Conservation (phyloP, 2,797 vertebrate species). For the Semaprochilodus insignis region DNA sequence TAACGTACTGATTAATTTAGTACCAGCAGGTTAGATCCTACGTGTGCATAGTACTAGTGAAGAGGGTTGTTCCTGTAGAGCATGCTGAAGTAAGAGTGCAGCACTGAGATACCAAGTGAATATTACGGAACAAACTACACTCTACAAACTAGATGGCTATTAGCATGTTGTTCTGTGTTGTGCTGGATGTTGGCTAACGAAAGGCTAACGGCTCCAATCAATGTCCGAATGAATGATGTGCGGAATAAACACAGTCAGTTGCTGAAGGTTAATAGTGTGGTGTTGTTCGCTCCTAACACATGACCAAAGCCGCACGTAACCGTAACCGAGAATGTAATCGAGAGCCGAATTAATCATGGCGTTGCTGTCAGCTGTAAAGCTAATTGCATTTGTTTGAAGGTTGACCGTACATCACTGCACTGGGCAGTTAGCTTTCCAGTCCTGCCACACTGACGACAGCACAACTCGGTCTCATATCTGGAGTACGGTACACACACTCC, state of each 20-base stretch:
- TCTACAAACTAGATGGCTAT: no score
- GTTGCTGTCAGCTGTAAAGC: constrained; percentile 39
- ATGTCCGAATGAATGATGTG: constrained; percentile 10
- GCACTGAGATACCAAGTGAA: no score
- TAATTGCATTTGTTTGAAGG: constrained; percentile 52
- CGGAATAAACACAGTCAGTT: constrained; percentile 6
- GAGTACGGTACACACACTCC: constrained; percentile 11
- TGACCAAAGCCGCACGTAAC: constrained; percentile 11
- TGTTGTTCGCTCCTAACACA: constrained; percentile 17
- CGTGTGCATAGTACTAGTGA: background rate
- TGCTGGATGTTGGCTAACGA: background rate
- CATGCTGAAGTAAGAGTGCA: no score
- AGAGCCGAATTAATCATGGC: constrained; percentile 46
- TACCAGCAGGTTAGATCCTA: background rate
- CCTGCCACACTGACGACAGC: background rate
- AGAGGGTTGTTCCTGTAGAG: no score
- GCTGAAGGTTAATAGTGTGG: constrained; percentile 34
- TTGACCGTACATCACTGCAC: constrained; percentile 36
- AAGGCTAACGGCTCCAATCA: background rate
- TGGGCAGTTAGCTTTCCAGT: constrained; percentile 29
- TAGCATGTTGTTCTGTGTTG: no score
- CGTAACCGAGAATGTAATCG: constrained; percentile 14
- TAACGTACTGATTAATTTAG: no score
- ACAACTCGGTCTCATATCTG: constrained; percentile 17
- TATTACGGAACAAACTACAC: no score